Evolutionary conservation across 2,113 vertebrate genomes (phyloP), one percentile per base, ranked within the genome.

Genomic region (Dromiciops gliroides): DNA sequence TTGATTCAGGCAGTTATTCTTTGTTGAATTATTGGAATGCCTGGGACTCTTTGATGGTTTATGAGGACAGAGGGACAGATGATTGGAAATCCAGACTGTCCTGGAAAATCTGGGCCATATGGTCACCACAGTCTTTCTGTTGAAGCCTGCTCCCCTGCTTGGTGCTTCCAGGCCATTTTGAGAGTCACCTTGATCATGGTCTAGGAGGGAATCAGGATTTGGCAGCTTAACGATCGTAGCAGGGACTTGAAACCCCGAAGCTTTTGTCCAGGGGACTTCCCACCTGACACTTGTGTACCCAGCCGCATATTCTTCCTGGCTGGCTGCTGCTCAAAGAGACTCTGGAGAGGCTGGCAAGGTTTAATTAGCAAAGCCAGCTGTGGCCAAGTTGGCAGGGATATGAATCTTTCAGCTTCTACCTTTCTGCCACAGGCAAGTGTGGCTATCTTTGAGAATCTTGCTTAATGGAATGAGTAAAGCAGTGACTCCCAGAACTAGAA

Each of bases 141-240:
- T 83, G n/a, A 44, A 44, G n/a, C 52, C 95, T 0, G 25, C 89
- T 96, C 90, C 93, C 91, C 67, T 53, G 49, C 83, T 94, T 94
- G 92, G 90, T 67, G 16, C 16, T 89, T 53, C 83, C 23, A 50
- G 37, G 49, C 11, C 2, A n/a, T 52, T 44, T 24, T 51, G 25
- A 44, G 56, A 91, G 50, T 3, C 48, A 3, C 52, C 48, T 49
- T 60, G 50, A 56, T 53, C 19, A 0, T 0, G 48, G 44, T 37
- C 25, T 0, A 0, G 47, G 83, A 83, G 67, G 51, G 90, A 49
- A 47, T 48, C 44, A 37, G 67, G 9, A 48, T 51, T 47, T 16
- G 3, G 28, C 51, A 92, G 53, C 26, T 10, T 67, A 93, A 51
- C 7, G 51, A 50, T 1, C 48, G 14, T 0, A 56, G 91, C 90